phyloP scores from a whole-genome alignment of 2,113 vertebrate genomes.

The Tachysurus vachellii region DNA sequence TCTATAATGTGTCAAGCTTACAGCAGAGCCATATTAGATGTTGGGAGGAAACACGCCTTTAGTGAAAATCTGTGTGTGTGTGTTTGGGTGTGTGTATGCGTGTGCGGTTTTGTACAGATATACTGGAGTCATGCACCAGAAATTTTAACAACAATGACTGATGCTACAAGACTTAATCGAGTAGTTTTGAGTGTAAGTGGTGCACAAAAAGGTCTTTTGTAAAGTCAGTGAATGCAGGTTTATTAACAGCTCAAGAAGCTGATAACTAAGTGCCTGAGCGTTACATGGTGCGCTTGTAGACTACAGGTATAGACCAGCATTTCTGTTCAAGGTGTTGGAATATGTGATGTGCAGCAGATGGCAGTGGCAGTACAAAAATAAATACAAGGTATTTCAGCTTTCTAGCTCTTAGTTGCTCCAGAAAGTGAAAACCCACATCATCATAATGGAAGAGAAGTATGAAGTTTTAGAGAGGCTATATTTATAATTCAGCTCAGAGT shows the following conservation, averaged over 20 bases:
- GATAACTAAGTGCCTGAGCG: neutral
- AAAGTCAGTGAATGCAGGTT: neutral
- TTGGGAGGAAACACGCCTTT: conserved; percentile 42
- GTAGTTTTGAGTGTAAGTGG: conserved; percentile 3
- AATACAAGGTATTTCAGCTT: neutral
- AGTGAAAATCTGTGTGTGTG: neutral
- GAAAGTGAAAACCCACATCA: conserved; percentile 36
- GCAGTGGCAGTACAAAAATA: conserved; percentile 70
- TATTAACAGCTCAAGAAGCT: neutral
- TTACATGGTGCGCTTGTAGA: neutral
- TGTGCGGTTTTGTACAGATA: conserved; percentile 49
- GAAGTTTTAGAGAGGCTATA: conserved; percentile 60
- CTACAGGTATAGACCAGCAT: neutral
- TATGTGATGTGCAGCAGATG: conserved; percentile 67
- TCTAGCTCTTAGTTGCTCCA: neutral
- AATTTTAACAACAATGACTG: conserved; percentile 56
- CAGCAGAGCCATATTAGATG: neutral
- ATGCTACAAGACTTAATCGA: conserved; percentile 50
- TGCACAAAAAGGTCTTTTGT: neutral
- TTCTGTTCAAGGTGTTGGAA: conserved; percentile 30
- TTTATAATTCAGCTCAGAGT: conserved; percentile 69
- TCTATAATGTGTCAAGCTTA: neutral
- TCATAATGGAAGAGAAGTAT: conserved; percentile 67
- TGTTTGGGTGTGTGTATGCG: neutral
- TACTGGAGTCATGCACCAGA: conserved; percentile 59